Evolutionary conservation across 2,797 vertebrate species (phyloP).

Genomic region (Enteromius anoplus): DNA sequence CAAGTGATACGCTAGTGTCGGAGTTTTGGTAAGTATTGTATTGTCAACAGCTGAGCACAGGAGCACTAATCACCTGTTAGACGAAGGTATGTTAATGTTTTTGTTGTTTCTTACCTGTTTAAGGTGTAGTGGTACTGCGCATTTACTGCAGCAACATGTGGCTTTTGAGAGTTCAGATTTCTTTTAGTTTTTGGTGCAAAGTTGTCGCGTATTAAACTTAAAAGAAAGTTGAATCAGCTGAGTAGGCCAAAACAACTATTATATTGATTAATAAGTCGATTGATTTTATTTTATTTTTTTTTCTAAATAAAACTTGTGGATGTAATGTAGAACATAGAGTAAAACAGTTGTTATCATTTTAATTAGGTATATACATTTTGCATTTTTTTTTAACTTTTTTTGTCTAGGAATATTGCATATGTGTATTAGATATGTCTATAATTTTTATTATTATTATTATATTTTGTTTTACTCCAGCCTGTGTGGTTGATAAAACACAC

Average conservation of each 20-base stretch:
- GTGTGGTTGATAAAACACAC: not conserved
- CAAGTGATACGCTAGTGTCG: not conserved
- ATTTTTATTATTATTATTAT: no score
- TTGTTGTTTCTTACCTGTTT: not conserved
- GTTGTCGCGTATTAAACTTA: not conserved
- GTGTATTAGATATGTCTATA: no score
- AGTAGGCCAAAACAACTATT: not conserved
- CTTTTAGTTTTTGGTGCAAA: not conserved
- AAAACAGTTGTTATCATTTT: not conserved
- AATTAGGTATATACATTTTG: not conserved
- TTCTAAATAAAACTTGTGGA: not conserved
- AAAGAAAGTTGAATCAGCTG: not conserved
- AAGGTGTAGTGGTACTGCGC: not conserved
- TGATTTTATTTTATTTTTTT: not conserved
- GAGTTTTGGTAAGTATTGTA: not conserved
- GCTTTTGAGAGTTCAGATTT: not conserved
- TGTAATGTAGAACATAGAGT: not conserved
- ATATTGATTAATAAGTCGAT: not conserved
- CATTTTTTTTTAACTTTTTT: rapidly evolving
- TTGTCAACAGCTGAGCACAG: constrained; percentile 8
- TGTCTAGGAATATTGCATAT: not conserved
- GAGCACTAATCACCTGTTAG: not conserved
- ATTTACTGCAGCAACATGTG: not conserved
- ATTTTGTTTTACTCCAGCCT: not conserved
- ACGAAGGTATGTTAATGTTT: constrained; percentile 18